Percentiles rank a stretch among this genome's conserved stretches.
Conservation (phyloP, 2,113 vertebrate species). For the Lepisosteus oculatus region DNA sequence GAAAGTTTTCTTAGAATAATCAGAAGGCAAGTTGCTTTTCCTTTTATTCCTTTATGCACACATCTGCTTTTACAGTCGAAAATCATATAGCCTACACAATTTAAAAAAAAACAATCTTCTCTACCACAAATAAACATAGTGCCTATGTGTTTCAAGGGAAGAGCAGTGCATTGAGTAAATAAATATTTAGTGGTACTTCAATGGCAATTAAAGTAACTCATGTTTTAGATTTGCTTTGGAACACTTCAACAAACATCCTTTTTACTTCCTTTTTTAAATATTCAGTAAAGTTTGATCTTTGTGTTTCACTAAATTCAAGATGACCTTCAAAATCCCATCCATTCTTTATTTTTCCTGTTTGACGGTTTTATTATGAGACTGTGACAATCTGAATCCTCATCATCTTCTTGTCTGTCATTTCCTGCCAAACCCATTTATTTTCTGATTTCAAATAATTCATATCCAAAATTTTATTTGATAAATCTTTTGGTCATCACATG, state of each 20-base stretch:
- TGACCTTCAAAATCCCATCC: too few relatives aligned
- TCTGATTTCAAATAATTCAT: too few relatives aligned
- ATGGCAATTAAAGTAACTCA: constrained; percentile 30
- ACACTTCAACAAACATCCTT: not conserved
- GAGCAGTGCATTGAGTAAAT: constrained; percentile 12
- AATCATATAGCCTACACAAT: not conserved
- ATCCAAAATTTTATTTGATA: too few relatives aligned
- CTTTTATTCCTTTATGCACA: not conserved
- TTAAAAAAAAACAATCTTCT: not conserved
- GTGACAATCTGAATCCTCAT: too few relatives aligned
- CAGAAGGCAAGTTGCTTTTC: not conserved
- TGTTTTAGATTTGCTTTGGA: not conserved
- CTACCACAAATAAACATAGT: not conserved
- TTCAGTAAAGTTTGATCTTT: too few relatives aligned
- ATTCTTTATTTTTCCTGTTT: too few relatives aligned
- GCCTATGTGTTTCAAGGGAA: not conserved
- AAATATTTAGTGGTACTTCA: constrained; percentile 22
- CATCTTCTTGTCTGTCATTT: too few relatives aligned
- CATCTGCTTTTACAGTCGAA: not conserved
- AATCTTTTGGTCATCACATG: too few relatives aligned
- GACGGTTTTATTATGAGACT: too few relatives aligned
- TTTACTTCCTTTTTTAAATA: too few relatives aligned
- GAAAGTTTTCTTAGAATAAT: not conserved
- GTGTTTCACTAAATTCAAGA: not conserved
- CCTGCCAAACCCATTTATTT: too few relatives aligned